A percentile compares a stretch with the other conserved stretches of the same genome.
These are phyloP conservation scores for Rhadina sibilatrix DNA, from an alignment of 2,113 vertebrate genomes.

Conservation along the genomic window DNA sequence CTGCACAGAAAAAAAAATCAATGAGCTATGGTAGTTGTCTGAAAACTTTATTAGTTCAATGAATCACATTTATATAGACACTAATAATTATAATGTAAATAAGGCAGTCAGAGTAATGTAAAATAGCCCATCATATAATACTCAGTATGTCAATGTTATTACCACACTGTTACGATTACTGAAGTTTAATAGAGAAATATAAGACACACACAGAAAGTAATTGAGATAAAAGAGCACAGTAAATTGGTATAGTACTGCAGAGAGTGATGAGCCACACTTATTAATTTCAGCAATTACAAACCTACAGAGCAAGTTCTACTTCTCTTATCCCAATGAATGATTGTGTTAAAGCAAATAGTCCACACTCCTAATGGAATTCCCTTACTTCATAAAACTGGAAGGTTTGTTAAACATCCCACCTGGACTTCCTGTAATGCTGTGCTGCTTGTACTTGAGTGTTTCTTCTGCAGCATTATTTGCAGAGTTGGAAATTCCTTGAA, in stretches of 20 bases:
- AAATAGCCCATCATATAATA: conserved; percentile 44
- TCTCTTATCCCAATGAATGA: background rate
- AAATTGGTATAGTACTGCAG: background rate
- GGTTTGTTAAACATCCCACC: background rate
- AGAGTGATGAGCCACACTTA: conserved; percentile 9
- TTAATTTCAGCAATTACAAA: conserved; percentile 30
- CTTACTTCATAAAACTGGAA: background rate
- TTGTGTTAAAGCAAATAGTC: background rate
- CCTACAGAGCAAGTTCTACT: conserved; percentile 12
- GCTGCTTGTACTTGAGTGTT: background rate
- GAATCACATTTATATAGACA: conserved; percentile 40
- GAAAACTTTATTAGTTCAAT: conserved; percentile 56
- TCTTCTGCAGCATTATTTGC: background rate
- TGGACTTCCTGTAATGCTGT: background rate
- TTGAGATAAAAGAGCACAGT: conserved; percentile 49
- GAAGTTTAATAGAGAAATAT: conserved; percentile 57
- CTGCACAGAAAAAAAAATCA: background rate
- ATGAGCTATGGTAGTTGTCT: conserved; percentile 7
- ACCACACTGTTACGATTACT: conserved; percentile 32
- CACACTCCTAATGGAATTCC: background rate
- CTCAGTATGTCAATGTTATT: conserved; percentile 51
- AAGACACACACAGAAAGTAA: conserved; percentile 28
- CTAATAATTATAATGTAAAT: conserved; percentile 56
- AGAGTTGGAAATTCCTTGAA: background rate
- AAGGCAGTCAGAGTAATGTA: conserved; percentile 37